Evolutionary conservation across 2,113 vertebrate species (phyloP), one percentile per base, ranked within the genome.

Genomic region (Stigmatopora argus): DNA sequence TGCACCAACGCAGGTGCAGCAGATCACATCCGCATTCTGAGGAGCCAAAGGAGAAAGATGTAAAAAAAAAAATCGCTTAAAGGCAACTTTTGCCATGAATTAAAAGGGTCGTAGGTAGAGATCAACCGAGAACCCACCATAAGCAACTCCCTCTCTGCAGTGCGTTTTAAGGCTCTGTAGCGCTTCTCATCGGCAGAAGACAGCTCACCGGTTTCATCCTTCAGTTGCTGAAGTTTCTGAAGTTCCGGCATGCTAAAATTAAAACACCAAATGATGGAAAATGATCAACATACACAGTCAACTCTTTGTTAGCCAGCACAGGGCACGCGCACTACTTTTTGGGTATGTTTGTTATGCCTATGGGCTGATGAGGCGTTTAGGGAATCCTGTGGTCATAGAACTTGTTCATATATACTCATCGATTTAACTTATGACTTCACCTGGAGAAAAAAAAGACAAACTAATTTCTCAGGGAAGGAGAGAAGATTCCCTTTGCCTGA

Each of bases 101-200:
- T 31, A 31, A 31, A 31, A 31, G 26, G 26, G 26, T 31, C 26
- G 26, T 11, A 53, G 4, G 13, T 41, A 2, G 8, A 60, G 5
- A 44, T 2, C 7, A n/a, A 10, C 17, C 58, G 44, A 47, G 7
- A 5, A 58, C 49, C 83, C 67, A 99, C 97, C 97, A 99, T 98
- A 7, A 99, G 95, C 64, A 98, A 86, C 72, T 99, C 96, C 38
- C 97, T 83, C 85, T 98, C 97, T 0, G 97, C 96, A 0, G 96
- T 97, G 74, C 97, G 93, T 41, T 99, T 99, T 79, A 99, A 87
- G 0, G 97, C 95, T 35, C 96, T 90, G 85, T 98, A 98, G 18
- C 97, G 94, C 64, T 99, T 98, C 88, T 99, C 97, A 3, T 99
- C 97, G 0, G 97, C 95, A 0, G 96, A 99, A 0, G 97, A 99